phyloP scores from a whole-genome alignment of 2,797 vertebrate genomes.

The Aldrovandia affinis region DNA sequence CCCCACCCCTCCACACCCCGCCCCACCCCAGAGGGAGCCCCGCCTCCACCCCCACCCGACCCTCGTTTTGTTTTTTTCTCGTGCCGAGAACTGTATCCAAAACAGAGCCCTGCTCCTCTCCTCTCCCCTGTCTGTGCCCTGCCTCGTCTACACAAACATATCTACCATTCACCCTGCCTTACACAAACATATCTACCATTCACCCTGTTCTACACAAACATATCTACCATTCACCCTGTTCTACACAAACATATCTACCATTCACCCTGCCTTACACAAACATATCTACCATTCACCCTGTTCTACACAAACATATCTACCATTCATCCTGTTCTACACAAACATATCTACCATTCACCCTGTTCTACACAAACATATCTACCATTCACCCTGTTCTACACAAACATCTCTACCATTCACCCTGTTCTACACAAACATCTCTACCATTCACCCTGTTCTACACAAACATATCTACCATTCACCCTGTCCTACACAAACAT shows the following conservation, averaged over 20 bases:
- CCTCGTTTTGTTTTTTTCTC: neutral
- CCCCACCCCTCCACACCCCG: neutral
- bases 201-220: too few species aligned
- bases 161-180: too few species aligned
- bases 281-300: neutral
- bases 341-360: too few species aligned
- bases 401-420: too few species aligned
- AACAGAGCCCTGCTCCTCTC: neutral
- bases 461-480: neutral
- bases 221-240: too few species aligned
- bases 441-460: too few species aligned
- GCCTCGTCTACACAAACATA: neutral
- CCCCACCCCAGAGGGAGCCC: neutral
- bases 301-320: neutral
- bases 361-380: too few species aligned
- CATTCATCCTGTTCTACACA: too few species aligned
- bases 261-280: neutral
- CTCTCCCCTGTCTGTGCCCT: neutral
- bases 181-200: too few species aligned
- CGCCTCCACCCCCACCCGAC: too few species aligned
- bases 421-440: too few species aligned
- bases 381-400: too few species aligned
- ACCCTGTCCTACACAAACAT: neutral
- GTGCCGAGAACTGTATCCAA: neutral
- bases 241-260: neutral